Conservation (phyloP, 2,113 vertebrate genomes). For the Piaya cayana region DNA sequence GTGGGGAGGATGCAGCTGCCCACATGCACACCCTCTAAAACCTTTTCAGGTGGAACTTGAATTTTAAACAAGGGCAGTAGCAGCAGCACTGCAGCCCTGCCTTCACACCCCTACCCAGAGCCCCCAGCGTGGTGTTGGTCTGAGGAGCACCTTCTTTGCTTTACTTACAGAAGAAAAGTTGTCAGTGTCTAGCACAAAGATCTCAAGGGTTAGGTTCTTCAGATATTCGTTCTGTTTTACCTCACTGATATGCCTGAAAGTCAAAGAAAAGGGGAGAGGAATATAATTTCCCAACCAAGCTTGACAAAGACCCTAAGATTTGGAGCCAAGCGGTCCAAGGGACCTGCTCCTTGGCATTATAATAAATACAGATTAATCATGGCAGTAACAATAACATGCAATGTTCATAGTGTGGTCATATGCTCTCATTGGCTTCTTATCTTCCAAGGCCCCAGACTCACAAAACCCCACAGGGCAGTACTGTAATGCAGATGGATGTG, state of each 20-base stretch:
- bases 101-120: not conserved
- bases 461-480: not conserved
- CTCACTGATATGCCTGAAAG: conserved; percentile 73
- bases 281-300: not conserved
- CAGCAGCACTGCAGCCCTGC: not conserved
- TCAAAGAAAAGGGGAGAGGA: not conserved
- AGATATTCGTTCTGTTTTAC: conserved; percentile 68
- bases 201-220: conserved; percentile 63
- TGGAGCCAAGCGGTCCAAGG: not conserved
- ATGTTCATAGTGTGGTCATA: not conserved
- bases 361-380: not conserved
- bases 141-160: not conserved
- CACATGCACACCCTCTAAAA: not conserved
- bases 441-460: not conserved
- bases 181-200: conserved; percentile 64
- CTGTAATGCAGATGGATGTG: not conserved
- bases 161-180: conserved; percentile 70
- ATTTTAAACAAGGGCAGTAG: not conserved
- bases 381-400: not conserved
- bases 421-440: not conserved
- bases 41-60: not conserved
- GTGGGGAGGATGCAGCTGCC: not conserved
- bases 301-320: not conserved
- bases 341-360: not conserved
- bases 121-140: not conserved